Evolutionary conservation across 2,113 vertebrate genomes (phyloP).

Genomic region (Australoheros scitulus): DNA sequence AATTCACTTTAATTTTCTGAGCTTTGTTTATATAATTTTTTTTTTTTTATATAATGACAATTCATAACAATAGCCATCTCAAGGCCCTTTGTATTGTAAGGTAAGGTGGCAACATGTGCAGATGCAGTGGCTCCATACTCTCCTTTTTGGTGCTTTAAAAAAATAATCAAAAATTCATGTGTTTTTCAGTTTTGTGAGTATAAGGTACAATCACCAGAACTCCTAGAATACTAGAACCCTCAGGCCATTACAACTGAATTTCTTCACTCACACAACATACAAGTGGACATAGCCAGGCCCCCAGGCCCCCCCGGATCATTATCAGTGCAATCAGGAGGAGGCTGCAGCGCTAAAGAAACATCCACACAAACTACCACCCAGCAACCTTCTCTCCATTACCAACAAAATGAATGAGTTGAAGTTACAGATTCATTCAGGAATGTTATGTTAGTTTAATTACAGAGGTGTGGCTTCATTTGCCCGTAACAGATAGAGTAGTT

Average conservation of each 20-base stretch:
- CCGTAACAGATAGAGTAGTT: no score
- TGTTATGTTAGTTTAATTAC: no score
- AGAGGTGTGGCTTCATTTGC: no score
- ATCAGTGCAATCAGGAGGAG: background rate
- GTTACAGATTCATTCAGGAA: background rate
- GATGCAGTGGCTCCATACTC: background rate
- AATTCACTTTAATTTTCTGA: no score
- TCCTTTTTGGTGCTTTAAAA: background rate
- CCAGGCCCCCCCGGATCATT: background rate
- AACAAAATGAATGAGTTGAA: background rate
- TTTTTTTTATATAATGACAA: no score
- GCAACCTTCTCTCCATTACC: no score
- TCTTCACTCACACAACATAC: no score
- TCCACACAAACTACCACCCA: background rate
- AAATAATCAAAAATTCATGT: no score
- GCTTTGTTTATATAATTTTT: no score
- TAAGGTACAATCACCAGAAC: background rate
- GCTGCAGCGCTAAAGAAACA: background rate
- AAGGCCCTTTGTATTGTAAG: background rate
- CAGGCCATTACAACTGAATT: no score
- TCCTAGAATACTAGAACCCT: background rate
- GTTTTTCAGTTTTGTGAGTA: background rate
- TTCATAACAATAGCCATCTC: no score
- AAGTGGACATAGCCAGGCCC: background rate
- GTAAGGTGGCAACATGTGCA: background rate